These are phyloP conservation scores for Terrapene triunguis DNA, from an alignment of 2,113 vertebrate species.

Conservation along the genomic window DNA sequence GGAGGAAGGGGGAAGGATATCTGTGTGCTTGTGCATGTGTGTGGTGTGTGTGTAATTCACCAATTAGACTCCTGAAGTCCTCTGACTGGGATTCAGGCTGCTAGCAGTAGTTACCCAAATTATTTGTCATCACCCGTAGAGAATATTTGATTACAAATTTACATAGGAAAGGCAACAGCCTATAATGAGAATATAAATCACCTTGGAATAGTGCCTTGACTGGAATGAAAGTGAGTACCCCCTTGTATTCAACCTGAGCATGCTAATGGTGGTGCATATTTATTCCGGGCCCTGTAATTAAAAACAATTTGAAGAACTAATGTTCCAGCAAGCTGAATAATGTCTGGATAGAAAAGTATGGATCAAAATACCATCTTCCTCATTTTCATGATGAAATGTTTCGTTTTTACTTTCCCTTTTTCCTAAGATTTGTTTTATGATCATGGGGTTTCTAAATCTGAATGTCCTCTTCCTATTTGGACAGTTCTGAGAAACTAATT, in stretches of 20 bases:
- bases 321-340: constrained; percentile 37
- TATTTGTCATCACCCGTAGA: constrained; percentile 77
- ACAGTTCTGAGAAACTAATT: background rate
- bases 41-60: constrained; percentile 34
- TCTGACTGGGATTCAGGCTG: constrained; percentile 56
- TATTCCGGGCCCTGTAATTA: constrained; percentile 64
- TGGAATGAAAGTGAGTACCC: constrained; percentile 61
- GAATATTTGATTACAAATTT: constrained; percentile 85
- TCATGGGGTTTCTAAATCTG: constrained; percentile 15
- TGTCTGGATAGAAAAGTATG: background rate
- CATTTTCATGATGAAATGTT: constrained; percentile 32
- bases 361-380: constrained; percentile 32
- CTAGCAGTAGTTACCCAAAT: constrained; percentile 58
- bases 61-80: constrained; percentile 48
- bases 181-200: constrained; percentile 79
- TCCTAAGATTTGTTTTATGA: constrained; percentile 15
- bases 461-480: constrained; percentile 1
- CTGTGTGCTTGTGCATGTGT: background rate
- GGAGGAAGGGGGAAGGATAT: constrained; percentile 36
- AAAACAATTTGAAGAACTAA: constrained; percentile 60
- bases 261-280: constrained; percentile 59
- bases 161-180: constrained; percentile 76
- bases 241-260: constrained; percentile 52
- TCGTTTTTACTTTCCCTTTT: constrained; percentile 39
- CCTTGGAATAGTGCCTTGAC: constrained; percentile 70